Evolutionary conservation across 2,888 invertebrate species (phyloP).

Genomic region (Ichneumoninae sp.): DNA sequence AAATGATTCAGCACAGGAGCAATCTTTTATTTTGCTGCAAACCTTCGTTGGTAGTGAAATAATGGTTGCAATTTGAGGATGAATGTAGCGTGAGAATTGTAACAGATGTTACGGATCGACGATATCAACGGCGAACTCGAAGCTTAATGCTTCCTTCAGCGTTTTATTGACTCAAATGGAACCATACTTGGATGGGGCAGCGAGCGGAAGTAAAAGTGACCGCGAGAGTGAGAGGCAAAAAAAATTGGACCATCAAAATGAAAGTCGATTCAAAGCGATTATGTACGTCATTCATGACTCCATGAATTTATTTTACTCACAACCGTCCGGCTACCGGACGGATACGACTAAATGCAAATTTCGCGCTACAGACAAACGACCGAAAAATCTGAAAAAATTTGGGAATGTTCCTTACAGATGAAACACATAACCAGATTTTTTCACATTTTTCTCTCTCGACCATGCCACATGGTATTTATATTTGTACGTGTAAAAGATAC

Average conservation of each 20-base stretch:
- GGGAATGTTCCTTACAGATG: too few relatives aligned
- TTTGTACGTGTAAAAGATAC: not conserved
- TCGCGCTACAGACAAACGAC: too few relatives aligned
- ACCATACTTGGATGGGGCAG: not conserved
- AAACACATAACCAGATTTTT: too few relatives aligned
- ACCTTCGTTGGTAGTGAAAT: not conserved
- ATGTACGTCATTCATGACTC: too few relatives aligned
- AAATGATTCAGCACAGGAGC: not conserved
- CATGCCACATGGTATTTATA: too few relatives aligned
- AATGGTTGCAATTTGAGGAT: not conserved
- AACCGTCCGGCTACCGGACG: too few relatives aligned
- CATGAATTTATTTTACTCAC: not conserved
- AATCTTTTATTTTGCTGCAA: not conserved
- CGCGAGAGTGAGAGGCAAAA: not conserved
- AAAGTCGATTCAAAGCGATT: not conserved
- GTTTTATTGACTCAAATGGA: not conserved
- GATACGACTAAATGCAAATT: too few relatives aligned
- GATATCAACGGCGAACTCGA: not conserved
- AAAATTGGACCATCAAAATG: not conserved
- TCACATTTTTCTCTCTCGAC: too few relatives aligned
- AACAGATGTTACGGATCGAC: not conserved
- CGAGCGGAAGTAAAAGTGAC: constrained; percentile 9
- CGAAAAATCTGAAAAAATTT: too few relatives aligned
- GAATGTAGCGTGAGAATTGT: not conserved
- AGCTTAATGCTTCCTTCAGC: not conserved